These are phyloP conservation scores for Drosophila acutilabella DNA, from an alignment of 2,888 invertebrate genomes.

Conservation along the genomic window DNA sequence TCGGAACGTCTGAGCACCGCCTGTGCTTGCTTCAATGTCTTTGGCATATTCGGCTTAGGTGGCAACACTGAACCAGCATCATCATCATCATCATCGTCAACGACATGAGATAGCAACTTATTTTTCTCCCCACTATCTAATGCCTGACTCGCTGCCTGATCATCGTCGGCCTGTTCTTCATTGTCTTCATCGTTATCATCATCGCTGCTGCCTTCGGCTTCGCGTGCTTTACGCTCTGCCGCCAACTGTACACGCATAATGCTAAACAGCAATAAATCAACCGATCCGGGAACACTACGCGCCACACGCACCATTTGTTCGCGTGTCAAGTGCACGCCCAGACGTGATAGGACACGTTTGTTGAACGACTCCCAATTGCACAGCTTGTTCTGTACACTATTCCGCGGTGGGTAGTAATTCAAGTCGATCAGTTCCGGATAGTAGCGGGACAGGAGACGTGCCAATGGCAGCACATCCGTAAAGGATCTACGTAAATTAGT, in stretches of 20 bases:
- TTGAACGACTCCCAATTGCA: constrained; percentile 92
- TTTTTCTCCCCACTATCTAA: too few relatives aligned
- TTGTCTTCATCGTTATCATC: neutral
- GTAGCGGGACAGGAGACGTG: constrained; percentile 89
- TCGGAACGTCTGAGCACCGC: constrained; percentile 5
- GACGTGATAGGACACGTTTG: constrained; percentile 89
- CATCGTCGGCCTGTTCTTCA: neutral
- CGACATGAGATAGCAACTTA: neutral
- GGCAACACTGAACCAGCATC: neutral
- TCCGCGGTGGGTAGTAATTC: constrained; percentile 91
- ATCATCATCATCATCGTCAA: neutral
- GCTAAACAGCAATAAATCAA: constrained; percentile 87
- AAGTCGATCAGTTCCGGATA: constrained; percentile 91
- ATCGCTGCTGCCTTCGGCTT: neutral
- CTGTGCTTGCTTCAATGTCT: constrained; percentile 13
- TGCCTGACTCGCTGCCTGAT: too few relatives aligned
- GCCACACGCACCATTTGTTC: constrained; percentile 88
- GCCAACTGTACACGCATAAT: constrained; percentile 48
- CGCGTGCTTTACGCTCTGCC: constrained; percentile 16
- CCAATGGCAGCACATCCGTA: constrained; percentile 89
- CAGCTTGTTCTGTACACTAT: constrained; percentile 88
- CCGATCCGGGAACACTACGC: constrained; percentile 87
- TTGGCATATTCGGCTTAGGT: constrained; percentile 6
- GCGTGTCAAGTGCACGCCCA: constrained; percentile 87
- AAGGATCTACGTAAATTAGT: constrained; percentile 89